Evolutionary conservation across 2,888 invertebrate species (phyloP), one percentile per base, ranked within the genome.

Genomic region (Pseudococcus jackbeardsleyi): DNA sequence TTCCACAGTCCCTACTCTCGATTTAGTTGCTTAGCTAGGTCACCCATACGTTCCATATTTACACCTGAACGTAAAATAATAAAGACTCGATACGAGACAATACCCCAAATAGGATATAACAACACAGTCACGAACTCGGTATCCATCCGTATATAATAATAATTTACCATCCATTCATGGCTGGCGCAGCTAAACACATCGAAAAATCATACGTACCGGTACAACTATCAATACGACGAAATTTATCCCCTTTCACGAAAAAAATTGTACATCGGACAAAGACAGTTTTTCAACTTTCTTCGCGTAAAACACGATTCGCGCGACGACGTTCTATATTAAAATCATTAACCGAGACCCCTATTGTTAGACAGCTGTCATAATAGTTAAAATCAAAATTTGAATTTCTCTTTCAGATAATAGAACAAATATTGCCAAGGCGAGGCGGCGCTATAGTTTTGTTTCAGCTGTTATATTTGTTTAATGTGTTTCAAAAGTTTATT

Each of bases 351-450:
- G 79, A 79, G 42, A 33, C 68, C 42, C n/a, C 79, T 22, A 79
- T 79, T 79, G 79, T 79, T 79, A 79, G 79, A 79, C 79, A 79
- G 79, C 79, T 79, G 79, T 79, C 79, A 79, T 79, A 79, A 79
- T 79, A 79, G 79, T 79, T 79, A 79, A 42, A 17, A 79, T 79
- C 79, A 42, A 79, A 79, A 79, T 79, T 79, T 79, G 79, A 79
- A 79, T 79, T 79, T 79, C 79, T 79, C 79, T 79, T 59, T 79
- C 79, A 46, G 42, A 79, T 79, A 79, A 79, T 79, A 79, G 79
- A 79, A 79, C 46, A 79, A 79, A 79, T 42, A 79, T 46, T 79
- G 42, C 42, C 42, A 6, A 19, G 59, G 33, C 26, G 26, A 1
- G 3, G 26, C 26, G 26, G 26, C 26, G 26, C 26, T 33, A 33